Evolutionary conservation across 2,113 vertebrate genomes (phyloP).

Genomic region (Muntiacus muntjak): DNA sequence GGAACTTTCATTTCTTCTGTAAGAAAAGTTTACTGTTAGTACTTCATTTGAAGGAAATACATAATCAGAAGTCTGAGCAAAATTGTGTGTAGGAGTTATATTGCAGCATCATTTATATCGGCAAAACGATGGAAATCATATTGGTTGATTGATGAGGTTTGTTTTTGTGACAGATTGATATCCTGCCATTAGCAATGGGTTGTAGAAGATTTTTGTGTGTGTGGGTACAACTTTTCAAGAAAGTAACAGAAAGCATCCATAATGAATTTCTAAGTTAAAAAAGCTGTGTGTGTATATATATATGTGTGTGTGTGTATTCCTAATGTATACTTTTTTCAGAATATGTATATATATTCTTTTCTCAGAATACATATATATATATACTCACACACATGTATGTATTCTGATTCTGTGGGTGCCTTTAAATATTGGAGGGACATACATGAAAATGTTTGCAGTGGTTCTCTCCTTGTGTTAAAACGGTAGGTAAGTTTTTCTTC

Average conservation of each 20-base stretch:
- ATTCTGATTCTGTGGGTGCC: not conserved
- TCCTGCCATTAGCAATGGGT: not conserved
- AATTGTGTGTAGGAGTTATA: not conserved
- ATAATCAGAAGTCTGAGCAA: slow-evolving; percentile 4
- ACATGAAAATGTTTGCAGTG: not conserved
- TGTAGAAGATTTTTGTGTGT: not conserved
- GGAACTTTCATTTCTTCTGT: not conserved
- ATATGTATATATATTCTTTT: not conserved
- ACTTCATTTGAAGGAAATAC: not conserved
- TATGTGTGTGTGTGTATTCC: not conserved
- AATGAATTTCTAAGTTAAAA: not conserved
- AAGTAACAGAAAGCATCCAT: not conserved
- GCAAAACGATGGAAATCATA: not conserved
- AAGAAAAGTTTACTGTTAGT: not conserved
- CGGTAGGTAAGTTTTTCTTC: not conserved
- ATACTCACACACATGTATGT: not conserved
- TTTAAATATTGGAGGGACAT: not conserved
- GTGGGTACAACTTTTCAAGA: not conserved
- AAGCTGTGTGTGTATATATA: not conserved
- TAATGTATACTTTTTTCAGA: not conserved
- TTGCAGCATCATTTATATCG: not conserved
- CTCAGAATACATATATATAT: not conserved
- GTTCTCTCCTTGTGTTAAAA: not conserved
- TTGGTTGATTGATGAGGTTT: not conserved
- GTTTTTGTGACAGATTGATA: not conserved